phyloP scores from a whole-genome alignment of 2,113 vertebrate species.

The Synchiropus splendidus region DNA sequence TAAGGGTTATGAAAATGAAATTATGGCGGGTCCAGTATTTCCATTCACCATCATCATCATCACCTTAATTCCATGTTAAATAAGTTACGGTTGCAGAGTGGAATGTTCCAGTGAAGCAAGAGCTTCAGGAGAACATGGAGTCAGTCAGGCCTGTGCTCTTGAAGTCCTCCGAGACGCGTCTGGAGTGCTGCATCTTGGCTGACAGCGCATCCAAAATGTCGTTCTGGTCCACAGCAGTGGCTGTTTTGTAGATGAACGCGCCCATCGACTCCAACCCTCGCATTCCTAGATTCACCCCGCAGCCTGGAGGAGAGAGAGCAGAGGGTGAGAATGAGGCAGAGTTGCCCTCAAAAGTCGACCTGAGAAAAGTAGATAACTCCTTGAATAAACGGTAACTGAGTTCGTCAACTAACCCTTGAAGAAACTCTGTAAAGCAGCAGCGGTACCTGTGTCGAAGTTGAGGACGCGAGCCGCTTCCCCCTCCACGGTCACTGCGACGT shows the following conservation, averaged over 20 bases:
- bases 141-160: slow-evolving; percentile 60
- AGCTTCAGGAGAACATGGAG: slow-evolving; percentile 60
- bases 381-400: too few species aligned
- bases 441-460: slow-evolving; percentile 69
- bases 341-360: too few species aligned
- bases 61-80: neutral
- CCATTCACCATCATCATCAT: neutral
- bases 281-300: slow-evolving; percentile 72
- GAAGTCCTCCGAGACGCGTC: slow-evolving; percentile 66
- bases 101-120: neutral
- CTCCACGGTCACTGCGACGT: slow-evolving; percentile 67
- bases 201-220: slow-evolving; percentile 67
- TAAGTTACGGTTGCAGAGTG: slow-evolving; percentile 1
- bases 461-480: slow-evolving; percentile 65
- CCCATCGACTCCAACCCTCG: slow-evolving; percentile 68
- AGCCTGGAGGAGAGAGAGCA: slow-evolving; percentile 43
- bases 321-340: too few species aligned
- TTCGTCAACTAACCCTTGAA: too few species aligned
- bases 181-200: slow-evolving; percentile 68
- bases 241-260: slow-evolving; percentile 67
- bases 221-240: slow-evolving; percentile 65
- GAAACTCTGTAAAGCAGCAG: too few species aligned
- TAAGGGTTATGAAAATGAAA: too few species aligned
- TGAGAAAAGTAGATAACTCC: too few species aligned
- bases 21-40: too few species aligned